Conservation (phyloP, 2,113 vertebrate species). For the Cettia cetti region DNA sequence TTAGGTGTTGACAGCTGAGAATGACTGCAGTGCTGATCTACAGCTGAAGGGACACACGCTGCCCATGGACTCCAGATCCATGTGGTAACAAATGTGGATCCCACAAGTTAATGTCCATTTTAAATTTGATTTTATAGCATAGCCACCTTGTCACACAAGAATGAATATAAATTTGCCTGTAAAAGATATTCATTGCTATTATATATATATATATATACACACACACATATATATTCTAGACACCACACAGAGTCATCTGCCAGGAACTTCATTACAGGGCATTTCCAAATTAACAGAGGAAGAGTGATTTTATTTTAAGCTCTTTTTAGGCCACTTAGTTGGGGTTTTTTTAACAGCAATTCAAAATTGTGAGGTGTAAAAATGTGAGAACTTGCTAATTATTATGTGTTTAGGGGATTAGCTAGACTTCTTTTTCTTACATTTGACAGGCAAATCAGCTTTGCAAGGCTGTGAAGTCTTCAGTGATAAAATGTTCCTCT, state of each 20-base stretch:
- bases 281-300: background rate
- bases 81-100: background rate
- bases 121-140: background rate
- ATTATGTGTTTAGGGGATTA: background rate
- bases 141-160: background rate
- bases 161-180: background rate
- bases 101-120: background rate
- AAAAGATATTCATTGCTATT: background rate
- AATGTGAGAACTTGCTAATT: slow-evolving; percentile 8
- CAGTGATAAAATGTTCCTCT: background rate
- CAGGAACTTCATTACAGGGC: background rate
- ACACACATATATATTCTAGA: background rate
- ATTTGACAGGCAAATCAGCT: slow-evolving; percentile 4
- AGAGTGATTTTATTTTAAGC: background rate
- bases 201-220: background rate
- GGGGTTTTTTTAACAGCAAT: background rate
- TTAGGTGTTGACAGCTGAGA: background rate
- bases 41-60: background rate
- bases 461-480: background rate
- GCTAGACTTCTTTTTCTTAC: background rate
- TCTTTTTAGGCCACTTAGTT: background rate
- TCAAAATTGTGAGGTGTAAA: background rate
- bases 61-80: background rate
- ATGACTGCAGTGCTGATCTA: background rate
- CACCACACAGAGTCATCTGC: background rate